Percentiles rank a stretch among this genome's conserved stretches.
Conservation (phyloP, 2,113 vertebrate genomes). For the Alligator mississippiensis region DNA sequence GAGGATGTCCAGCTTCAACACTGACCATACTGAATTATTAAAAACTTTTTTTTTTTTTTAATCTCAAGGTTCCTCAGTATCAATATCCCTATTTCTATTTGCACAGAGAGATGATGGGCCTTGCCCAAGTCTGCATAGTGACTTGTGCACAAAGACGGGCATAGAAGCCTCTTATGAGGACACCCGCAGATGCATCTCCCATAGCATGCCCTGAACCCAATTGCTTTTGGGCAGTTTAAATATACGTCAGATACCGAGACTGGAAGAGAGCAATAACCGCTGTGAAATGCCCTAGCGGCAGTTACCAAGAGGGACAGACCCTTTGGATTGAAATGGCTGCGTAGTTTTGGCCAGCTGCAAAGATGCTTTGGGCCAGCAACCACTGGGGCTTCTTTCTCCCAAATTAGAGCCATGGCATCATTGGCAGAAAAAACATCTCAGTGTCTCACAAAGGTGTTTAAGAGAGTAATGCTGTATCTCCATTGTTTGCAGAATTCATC, state of each 20-base stretch:
- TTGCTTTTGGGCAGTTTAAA: not conserved
- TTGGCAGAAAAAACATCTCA: fast-evolving
- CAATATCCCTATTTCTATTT: not conserved
- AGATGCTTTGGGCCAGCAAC: not conserved
- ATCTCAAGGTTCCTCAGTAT: not conserved
- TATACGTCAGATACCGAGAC: not conserved
- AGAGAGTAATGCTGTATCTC: fast-evolving
- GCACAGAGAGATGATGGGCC: not conserved
- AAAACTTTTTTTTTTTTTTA: too few species aligned
- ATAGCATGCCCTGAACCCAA: fast-evolving
- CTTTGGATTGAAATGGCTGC: not conserved
- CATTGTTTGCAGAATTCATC: fast-evolving
- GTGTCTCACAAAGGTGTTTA: fast-evolving
- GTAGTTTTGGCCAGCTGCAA: not conserved
- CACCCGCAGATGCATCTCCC: not conserved
- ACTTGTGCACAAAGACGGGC: not conserved
- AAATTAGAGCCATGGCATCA: fast-evolving
- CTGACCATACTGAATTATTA: too few species aligned
- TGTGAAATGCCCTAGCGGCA: not conserved
- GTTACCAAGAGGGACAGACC: not conserved
- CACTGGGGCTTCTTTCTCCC: too few species aligned
- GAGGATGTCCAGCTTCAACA: too few species aligned
- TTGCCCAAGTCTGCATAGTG: not conserved
- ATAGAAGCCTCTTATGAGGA: fast-evolving
- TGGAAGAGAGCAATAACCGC: not conserved